Conservation (phyloP, 2,797 vertebrate species). For the Buceros bicornis region DNA sequence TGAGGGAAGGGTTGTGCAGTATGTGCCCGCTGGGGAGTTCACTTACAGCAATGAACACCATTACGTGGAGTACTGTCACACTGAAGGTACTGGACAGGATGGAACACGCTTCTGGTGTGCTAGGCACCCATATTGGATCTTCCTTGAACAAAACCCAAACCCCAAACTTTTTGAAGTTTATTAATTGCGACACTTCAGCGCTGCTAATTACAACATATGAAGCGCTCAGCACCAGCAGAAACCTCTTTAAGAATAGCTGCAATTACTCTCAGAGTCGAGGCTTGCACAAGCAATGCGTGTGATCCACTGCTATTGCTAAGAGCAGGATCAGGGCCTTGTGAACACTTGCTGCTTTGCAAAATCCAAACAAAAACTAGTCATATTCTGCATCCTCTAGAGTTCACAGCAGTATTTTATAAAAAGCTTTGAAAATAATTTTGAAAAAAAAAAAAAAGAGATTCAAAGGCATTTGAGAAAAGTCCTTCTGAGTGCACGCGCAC, state of each 20-base stretch:
- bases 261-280: background rate
- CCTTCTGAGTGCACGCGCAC: background rate
- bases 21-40: background rate
- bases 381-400: background rate
- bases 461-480: background rate
- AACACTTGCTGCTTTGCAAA: background rate
- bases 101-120: background rate
- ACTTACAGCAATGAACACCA: background rate
- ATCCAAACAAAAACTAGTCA: background rate
- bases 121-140: background rate
- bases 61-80: background rate
- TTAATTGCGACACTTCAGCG: background rate
- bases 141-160: background rate
- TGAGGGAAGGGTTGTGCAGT: background rate
- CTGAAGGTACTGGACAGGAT: background rate
- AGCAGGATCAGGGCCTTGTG: background rate
- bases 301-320: background rate
- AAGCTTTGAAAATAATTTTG: background rate
- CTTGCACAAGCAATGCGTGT: background rate
- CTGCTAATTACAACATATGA: background rate
- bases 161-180: background rate
- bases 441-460: background rate
- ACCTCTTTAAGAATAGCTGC: background rate
- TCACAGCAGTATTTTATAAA: background rate
- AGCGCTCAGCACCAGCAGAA: background rate